A percentile compares a stretch with the other conserved stretches of the same genome.
Conservation (phyloP, 2,113 vertebrate species). For the Ptilorrhoa leucosticta region DNA sequence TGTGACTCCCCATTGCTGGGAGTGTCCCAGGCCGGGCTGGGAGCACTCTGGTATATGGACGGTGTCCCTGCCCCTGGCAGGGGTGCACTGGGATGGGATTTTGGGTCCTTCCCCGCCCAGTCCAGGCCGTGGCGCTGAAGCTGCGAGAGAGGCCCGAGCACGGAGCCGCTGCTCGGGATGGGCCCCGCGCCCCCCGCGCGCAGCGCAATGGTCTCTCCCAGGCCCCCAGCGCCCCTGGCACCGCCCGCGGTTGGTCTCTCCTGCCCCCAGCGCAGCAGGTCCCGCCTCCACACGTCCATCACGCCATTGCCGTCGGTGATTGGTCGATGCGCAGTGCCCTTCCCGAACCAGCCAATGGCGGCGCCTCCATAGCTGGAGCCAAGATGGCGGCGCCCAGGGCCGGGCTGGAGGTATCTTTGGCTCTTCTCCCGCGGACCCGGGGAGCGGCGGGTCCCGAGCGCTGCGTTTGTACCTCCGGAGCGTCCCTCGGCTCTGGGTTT, state of each 20-base stretch:
- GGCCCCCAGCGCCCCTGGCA: not conserved
- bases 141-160: not conserved
- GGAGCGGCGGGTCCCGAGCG: too few relatives aligned
- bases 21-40: not conserved
- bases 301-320: not conserved
- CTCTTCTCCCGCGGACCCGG: rapidly evolving
- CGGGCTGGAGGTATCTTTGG: rapidly evolving
- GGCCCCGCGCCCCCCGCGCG: not conserved
- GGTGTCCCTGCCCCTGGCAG: not conserved
- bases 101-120: not conserved
- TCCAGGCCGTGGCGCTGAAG: not conserved
- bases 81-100: not conserved
- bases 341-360: not conserved
- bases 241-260: not conserved
- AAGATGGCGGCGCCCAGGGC: rapidly evolving
- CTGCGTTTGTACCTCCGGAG: not conserved
- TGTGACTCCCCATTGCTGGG: not conserved
- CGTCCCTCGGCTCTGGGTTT: too few relatives aligned
- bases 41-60: not conserved
- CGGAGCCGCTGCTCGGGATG: rapidly evolving
- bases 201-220: not conserved
- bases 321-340: not conserved
- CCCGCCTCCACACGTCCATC: not conserved
- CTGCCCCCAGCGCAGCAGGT: not conserved
- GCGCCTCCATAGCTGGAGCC: too few relatives aligned